Evolutionary conservation across 2,113 vertebrate species (phyloP), one percentile per base, ranked within the genome.

Genomic region (Nestor notabilis): DNA sequence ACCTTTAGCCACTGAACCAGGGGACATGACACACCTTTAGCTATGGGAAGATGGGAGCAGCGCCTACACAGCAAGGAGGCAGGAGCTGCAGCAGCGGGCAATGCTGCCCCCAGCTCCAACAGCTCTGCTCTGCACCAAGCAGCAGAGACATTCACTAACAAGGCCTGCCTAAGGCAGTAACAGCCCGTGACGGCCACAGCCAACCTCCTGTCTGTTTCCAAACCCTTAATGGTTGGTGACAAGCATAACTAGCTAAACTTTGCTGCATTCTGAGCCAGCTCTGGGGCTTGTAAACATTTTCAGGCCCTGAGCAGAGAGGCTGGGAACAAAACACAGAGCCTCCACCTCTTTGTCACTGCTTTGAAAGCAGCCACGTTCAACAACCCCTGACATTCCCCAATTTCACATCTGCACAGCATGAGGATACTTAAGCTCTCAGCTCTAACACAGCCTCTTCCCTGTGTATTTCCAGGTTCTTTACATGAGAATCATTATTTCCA

Each of bases 181-280:
- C 74, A 87, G 49, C 68, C 47, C 2, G 0, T 65, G 87, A 94
- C 21, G 29, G 68, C 71, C n/a, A 17, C 58, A 71, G 64, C 35
- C 83, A 56, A 64, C 19, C 80, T 91, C 90, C 50, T 68, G 77
- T 61, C 76, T 81, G 29, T 72, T 83, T 87, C 52, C 65, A 83
- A 78, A 69, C 25, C 61, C 41, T 92, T 95, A 95, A 95, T 65
- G 61, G 70, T 17, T 91, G 76, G 68, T 93, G 92, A 93, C 87
- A 91, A 86, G 92, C 47, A n/a, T 75, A 95, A 89, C 90, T 77
- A 83, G 81, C 58, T 95, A 91, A 85, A 93, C 55, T 89, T 71
- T 18, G 43, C 43, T 83, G 94, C 89, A 75, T 69, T 53, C 77
- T 43, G 70, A 90, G 74, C 41, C 78, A 89, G 56, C 65, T 95